Base-by-base conservation (phyloP, 2,888 invertebrate genomes). In the Gibbula magus region DNA sequence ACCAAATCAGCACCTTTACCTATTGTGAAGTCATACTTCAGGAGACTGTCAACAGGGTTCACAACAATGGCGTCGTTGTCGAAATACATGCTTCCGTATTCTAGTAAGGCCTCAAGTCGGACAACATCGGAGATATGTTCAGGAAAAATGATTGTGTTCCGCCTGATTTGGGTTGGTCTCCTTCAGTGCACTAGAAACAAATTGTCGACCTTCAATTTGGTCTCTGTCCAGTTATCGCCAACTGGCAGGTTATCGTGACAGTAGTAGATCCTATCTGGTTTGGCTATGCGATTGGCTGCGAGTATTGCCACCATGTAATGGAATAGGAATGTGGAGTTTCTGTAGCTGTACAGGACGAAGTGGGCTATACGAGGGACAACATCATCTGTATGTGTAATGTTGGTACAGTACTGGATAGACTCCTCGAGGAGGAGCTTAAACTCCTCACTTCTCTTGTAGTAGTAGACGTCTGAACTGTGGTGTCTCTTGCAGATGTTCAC, bases 101-200 rank as follows among this genome's bases (percentile, higher is more conserved):
- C 67, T 18, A 67, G 29, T 13, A 67, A 13, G 2, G 67, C 67
- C 29, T 67, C 67, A n/a, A 67, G 67, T 29, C 67, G 25, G n/a
- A 67, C 67, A n/a, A 67, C 32, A 18, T 67, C 67, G n/a, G 67
- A n/a, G 67, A 67, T 13, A 5, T 67, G 67, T 25, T 67, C 67
- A n/a, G n/a, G 25, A 5, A 67, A 18, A 13, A 18, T 16, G 10
- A 67, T 32, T 18, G 25, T 13, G n/a, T 35, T 67, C 0, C 32
- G 29, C 32, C 67, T 10, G 67, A 67, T 67, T 32, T 25, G 8
- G 16, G 67, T 67, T n/a, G 67, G 67, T 16, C 32, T 35, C 16
- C 16, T 29, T 35, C 67, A 10, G 67, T 67, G 35, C 8, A 67
- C 32, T 2, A 67, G 35, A n/a, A 29, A 32, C 29, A 67, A 32